Conservation (phyloP, 1,140 invertebrate species). For the Drosophila guanche region DNA sequence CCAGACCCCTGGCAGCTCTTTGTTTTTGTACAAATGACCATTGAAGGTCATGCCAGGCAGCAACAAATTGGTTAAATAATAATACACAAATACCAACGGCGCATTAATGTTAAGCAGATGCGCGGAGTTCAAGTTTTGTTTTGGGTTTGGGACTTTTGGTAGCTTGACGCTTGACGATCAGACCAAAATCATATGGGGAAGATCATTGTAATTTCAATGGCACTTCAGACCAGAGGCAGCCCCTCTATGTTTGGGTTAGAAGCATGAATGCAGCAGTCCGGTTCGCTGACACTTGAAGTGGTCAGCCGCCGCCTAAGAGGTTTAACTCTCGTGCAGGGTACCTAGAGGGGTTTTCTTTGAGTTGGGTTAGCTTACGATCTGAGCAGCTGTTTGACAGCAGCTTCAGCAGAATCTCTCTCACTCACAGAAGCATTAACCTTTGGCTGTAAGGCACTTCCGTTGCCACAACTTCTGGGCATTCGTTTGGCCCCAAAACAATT, state of each 20-base stretch:
- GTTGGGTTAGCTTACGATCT: conserved; percentile 42
- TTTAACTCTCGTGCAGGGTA: conserved; percentile 32
- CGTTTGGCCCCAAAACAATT: not conserved
- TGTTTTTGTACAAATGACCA: conserved; percentile 73
- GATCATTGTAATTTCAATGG: conserved; percentile 81
- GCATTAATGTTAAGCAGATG: conserved; percentile 48
- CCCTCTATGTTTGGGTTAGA: conserved; percentile 55
- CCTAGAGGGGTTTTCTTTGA: conserved; percentile 3
- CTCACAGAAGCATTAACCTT: conserved; percentile 21
- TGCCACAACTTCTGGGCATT: too few species aligned
- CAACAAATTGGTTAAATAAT: conserved; percentile 78
- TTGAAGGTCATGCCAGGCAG: conserved; percentile 71
- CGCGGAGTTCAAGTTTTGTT: conserved; percentile 28
- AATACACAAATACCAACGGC: too few species aligned
- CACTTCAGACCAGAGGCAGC: conserved; percentile 61
- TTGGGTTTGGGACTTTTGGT: conserved; percentile 48
- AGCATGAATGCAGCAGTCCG: conserved; percentile 65
- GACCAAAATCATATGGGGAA: conserved; percentile 70
- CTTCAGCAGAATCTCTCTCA: conserved; percentile 21
- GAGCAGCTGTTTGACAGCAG: conserved; percentile 40
- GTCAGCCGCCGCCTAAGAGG: conserved; percentile 25
- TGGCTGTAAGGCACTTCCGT: conserved; percentile 7
- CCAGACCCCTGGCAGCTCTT: conserved; percentile 46
- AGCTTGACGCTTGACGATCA: conserved; percentile 65
- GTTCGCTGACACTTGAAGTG: conserved; percentile 64